A percentile compares a stretch with the other conserved stretches of the same genome.
Conservation (phyloP, 2,113 vertebrate species). For the Elephas maximus region DNA sequence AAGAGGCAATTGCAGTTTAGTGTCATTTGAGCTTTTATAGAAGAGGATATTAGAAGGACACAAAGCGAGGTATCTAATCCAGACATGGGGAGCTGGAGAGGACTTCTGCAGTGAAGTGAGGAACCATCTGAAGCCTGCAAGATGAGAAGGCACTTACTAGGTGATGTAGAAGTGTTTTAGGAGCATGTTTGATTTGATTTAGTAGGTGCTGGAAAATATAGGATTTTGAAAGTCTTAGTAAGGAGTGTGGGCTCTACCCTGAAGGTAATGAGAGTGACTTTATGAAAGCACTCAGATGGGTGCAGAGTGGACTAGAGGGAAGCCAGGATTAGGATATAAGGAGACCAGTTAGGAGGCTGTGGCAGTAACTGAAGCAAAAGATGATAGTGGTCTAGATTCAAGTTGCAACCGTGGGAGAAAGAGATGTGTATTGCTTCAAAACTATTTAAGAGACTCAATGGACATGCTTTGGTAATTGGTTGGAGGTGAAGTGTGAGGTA, state of each 20-base stretch:
- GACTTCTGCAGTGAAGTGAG: not conserved
- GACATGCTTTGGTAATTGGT: not conserved
- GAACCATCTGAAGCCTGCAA: not conserved
- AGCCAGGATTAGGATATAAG: not conserved
- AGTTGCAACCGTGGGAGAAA: not conserved
- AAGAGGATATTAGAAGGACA: not conserved
- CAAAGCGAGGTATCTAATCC: not conserved
- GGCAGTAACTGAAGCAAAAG: not conserved
- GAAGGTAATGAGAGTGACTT: not conserved
- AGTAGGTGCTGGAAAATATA: not conserved
- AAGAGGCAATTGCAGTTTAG: not conserved
- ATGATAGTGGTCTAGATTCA: not conserved
- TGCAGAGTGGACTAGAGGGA: not conserved
- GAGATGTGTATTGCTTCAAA: not conserved
- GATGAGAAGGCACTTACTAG: not conserved
- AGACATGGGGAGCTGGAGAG: not conserved
- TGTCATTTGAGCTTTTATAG: not conserved
- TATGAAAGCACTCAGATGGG: not conserved
- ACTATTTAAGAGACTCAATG: not conserved
- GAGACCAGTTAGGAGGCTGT: not conserved
- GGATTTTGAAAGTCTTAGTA: slow-evolving; percentile 1
- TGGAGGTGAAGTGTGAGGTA: slow-evolving; percentile 3
- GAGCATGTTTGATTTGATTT: not conserved
- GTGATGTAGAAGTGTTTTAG: not conserved
- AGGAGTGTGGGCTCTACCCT: not conserved